Conservation (phyloP, 2,888 invertebrate species). For the Colostygia pectinataria region DNA sequence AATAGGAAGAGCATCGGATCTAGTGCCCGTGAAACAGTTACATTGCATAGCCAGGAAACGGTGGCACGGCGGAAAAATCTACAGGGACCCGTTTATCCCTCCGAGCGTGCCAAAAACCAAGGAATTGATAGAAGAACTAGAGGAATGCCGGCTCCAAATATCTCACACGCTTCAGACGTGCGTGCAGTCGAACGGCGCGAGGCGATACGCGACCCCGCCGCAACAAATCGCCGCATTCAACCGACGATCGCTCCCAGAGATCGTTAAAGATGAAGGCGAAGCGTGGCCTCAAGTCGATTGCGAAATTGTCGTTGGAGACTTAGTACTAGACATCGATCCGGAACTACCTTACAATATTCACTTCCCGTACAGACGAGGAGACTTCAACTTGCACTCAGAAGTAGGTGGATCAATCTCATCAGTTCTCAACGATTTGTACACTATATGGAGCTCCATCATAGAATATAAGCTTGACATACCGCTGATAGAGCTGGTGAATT, state of each 20-base stretch:
- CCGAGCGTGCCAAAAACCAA: slow-evolving; percentile 85
- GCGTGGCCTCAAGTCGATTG: slow-evolving; percentile 86
- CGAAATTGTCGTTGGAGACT: slow-evolving; percentile 89
- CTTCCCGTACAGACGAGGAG: slow-evolving; percentile 94
- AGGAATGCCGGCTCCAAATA: slow-evolving; percentile 91
- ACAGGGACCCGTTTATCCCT: slow-evolving; percentile 86
- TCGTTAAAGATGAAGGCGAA: slow-evolving; percentile 79
- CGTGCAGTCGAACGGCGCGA: slow-evolving; percentile 90
- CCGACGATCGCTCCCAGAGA: slow-evolving; percentile 88
- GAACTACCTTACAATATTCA: slow-evolving; percentile 91
- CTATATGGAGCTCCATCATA: slow-evolving; percentile 94
- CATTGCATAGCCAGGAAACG: slow-evolving; percentile 92
- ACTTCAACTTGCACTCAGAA: slow-evolving; percentile 91
- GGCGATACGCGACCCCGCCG: slow-evolving; percentile 93
- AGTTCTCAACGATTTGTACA: slow-evolving; percentile 92
- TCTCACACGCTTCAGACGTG: slow-evolving; percentile 94
- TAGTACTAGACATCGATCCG: slow-evolving; percentile 87
- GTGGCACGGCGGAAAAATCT: slow-evolving; percentile 77
- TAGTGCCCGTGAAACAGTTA: slow-evolving; percentile 91
- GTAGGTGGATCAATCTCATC: slow-evolving; percentile 94
- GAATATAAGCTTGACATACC: slow-evolving; percentile 90
- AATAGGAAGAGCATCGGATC: slow-evolving; percentile 95
- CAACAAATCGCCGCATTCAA: slow-evolving; percentile 96
- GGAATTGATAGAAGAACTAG: slow-evolving; percentile 89
- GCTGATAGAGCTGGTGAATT: slow-evolving; percentile 87